Evolutionary conservation across 2,797 vertebrate species (phyloP).

Genomic region (Silurus lanzhouensis): DNA sequence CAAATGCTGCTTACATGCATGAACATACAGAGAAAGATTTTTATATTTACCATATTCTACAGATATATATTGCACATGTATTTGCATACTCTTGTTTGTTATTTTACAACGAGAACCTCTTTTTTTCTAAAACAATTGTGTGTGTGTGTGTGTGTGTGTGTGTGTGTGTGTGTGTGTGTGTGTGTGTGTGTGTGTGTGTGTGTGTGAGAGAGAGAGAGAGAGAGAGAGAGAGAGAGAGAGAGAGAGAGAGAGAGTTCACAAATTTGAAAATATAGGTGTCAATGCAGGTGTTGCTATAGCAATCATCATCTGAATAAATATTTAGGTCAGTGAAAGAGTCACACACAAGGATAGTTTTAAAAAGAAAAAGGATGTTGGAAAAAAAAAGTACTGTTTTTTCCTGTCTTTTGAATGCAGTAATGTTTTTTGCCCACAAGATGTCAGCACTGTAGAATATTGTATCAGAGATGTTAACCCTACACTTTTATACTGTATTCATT

Average conservation of each 20-base stretch:
- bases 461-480: background rate
- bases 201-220: background rate
- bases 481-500: background rate
- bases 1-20: background rate
- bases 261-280: background rate
- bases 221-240: too few relatives aligned
- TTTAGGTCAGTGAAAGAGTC: background rate
- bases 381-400: too few relatives aligned
- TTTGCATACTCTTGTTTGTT: background rate
- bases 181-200: background rate
- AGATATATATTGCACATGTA: background rate
- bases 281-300: background rate
- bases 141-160: background rate
- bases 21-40: background rate
- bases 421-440: constrained; percentile 67
- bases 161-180: constrained; percentile 4
- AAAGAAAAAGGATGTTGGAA: background rate
- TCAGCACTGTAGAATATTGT: constrained; percentile 63
- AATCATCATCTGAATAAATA: background rate
- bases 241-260: too few relatives aligned
- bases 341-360: background rate
- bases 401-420: background rate
- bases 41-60: background rate
- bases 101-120: background rate
- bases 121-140: background rate